These are phyloP conservation scores for Diogma glabrata DNA, from an alignment of 2,888 invertebrate species.

Conservation along the genomic window DNA sequence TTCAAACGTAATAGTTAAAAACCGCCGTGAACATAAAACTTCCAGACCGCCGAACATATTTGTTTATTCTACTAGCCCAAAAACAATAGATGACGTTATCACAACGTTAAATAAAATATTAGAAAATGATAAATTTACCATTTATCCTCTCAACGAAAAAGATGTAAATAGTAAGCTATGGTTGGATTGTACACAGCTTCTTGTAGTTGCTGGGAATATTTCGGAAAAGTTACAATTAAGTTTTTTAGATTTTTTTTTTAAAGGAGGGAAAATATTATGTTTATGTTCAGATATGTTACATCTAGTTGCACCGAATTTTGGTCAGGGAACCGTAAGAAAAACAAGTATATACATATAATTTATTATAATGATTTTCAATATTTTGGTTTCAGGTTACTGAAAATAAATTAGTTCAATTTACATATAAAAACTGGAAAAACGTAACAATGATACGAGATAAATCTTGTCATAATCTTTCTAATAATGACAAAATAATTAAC, in stretches of 20 bases:
- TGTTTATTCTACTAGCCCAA: conserved; percentile 67
- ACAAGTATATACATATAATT: no score
- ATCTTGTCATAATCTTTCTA: conserved; percentile 79
- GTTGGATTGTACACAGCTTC: conserved; percentile 51
- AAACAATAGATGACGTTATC: conserved; percentile 62
- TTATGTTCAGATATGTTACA: conserved; percentile 72
- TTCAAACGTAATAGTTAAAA: no score
- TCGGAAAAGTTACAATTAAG: conserved; percentile 50
- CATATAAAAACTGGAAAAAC: conserved; percentile 71
- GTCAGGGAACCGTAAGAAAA: conserved; percentile 74
- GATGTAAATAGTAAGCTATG: conserved; percentile 31
- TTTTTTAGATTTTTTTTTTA: conserved; percentile 58
- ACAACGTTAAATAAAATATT: conserved; percentile 54
- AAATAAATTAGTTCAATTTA: conserved; percentile 71
- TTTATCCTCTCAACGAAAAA: conserved; percentile 45
- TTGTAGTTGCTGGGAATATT: conserved; percentile 69
- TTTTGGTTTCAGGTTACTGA: no score
- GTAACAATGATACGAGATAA: conserved; percentile 81
- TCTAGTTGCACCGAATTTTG: conserved; percentile 65
- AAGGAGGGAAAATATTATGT: conserved; percentile 63
- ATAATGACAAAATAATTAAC: no score
- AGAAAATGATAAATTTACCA: conserved; percentile 59
- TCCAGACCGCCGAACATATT: conserved; percentile 69
- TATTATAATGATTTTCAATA: no score
- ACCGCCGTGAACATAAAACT: conserved; percentile 28